These are phyloP conservation scores for Agrotis ipsilon DNA, from an alignment of 2,888 invertebrate genomes.

Conservation along the genomic window DNA sequence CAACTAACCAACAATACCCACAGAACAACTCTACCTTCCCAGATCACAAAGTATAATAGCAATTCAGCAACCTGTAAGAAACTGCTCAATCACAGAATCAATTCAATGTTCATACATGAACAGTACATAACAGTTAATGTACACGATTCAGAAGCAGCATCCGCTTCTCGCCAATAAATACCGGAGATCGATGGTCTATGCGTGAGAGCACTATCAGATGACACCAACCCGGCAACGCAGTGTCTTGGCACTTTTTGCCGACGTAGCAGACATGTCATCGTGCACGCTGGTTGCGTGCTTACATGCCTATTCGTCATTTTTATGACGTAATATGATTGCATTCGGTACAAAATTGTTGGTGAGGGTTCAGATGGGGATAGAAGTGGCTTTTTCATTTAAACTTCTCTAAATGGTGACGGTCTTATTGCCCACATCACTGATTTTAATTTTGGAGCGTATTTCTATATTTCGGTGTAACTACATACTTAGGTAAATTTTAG, in stretches of 20 bases:
- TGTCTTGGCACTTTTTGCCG: constrained; percentile 72
- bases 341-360: constrained; percentile 70
- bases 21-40: constrained; percentile 24
- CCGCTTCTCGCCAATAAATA: constrained; percentile 83
- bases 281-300: constrained; percentile 79
- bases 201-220: constrained; percentile 86
- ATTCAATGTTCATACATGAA: constrained; percentile 48
- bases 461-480: no score
- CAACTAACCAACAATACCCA: constrained; percentile 11
- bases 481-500: no score
- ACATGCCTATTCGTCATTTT: constrained; percentile 86
- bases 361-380: constrained; percentile 54
- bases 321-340: constrained; percentile 87
- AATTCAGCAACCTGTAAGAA: constrained; percentile 50
- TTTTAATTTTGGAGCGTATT: no score
- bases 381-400: constrained; percentile 42
- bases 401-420: no score
- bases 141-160: constrained; percentile 75
- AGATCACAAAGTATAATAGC: constrained; percentile 52
- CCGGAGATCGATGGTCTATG: constrained; percentile 82
- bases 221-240: constrained; percentile 64
- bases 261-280: constrained; percentile 70
- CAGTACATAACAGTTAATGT: constrained; percentile 67
- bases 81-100: constrained; percentile 57
- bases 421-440: no score